Evolutionary conservation across 2,113 vertebrate species (phyloP), one percentile per base, ranked within the genome.

Genomic region (Butorides virescens): DNA sequence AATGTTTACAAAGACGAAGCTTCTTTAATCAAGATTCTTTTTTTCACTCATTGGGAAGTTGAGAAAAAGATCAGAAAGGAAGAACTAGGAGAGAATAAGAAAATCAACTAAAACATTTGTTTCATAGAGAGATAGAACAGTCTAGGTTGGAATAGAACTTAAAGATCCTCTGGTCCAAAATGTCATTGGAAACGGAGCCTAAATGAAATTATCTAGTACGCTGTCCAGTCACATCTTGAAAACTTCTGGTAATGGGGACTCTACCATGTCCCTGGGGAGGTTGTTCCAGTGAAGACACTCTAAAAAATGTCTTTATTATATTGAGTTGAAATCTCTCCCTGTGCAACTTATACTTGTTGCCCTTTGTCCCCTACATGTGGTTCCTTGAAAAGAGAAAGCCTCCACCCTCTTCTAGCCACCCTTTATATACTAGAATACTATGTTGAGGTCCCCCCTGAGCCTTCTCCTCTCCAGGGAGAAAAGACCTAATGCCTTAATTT

Each of bases 231-330:
- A 13, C 36, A 26, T 16, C 52, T 67, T 67, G 62, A 50, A 76
- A 86, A 66, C 15, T 30, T 61, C 13, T 21, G 37, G 15, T 15
- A 10, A n/a, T 20, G 10, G 10, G 4, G 13, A 67, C 12, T 67
- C 15, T n/a, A 29, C 9, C 15, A 58, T 0, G 0, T 42, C 25
- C 12, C 15, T 39, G 25, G 8, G 15, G 16, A n/a, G 15, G 7
- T 50, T 67, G 25, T 67, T 59, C 19, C 44, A 50, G 36, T 67
- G 42, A 44, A 44, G n/a, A n/a, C 32, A 58, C 23, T 66, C n/a
- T 22, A 86, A 66, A 19, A 2, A 65, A 56, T 37, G 34, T 74
- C 3, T 74, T 49, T 76, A n/a, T 29, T n/a, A 42, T n/a, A 39
- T 49, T 4, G 30, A 30, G 30, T 23, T n/a, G 6, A 67, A 86